phyloP scores from a whole-genome alignment of 2,888 invertebrate species.

The Spisula subtruncata region DNA sequence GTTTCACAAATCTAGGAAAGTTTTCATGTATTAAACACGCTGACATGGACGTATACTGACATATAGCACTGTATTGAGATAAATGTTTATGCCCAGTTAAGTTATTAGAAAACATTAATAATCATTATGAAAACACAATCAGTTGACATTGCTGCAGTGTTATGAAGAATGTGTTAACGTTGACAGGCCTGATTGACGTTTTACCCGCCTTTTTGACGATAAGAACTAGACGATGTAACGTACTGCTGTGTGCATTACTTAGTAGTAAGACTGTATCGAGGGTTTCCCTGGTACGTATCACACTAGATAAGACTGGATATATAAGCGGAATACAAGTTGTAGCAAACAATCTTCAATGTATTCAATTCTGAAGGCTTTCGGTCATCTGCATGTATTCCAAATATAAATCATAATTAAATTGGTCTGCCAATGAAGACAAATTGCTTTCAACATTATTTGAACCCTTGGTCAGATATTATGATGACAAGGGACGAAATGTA shows the following conservation, averaged over 20 bases:
- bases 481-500: constrained; percentile 21
- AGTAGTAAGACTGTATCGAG: not conserved
- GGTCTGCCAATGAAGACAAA: not conserved
- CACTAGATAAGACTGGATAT: not conserved
- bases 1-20: not conserved
- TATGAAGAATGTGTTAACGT: not conserved
- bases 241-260: not conserved
- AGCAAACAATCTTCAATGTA: not conserved
- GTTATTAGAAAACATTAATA: not conserved
- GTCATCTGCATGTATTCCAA: constrained; percentile 21
- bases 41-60: not conserved
- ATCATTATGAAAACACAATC: not conserved
- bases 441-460: constrained; percentile 32
- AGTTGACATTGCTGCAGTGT: not conserved
- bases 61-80: not conserved
- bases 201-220: not conserved
- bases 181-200: constrained; percentile 18
- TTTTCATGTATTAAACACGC: not conserved
- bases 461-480: constrained; percentile 33
- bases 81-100: not conserved
- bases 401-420: constrained; percentile 25
- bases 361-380: not conserved
- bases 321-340: not conserved
- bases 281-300: not conserved
- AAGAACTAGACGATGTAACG: not conserved